phyloP scores from a whole-genome alignment of 2,113 vertebrate species.

The Pungitius pungitius region DNA sequence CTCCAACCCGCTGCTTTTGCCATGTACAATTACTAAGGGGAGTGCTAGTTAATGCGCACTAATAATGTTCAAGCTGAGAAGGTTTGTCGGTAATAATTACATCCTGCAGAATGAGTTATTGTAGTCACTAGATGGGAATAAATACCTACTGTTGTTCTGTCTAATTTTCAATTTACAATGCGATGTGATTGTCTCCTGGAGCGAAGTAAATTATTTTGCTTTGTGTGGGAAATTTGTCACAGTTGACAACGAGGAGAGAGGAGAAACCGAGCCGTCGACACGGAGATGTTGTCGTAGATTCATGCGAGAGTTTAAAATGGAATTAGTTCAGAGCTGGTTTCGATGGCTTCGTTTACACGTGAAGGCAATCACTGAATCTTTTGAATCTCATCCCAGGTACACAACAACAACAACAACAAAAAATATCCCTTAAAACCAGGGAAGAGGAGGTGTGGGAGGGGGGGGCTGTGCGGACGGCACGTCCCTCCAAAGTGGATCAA shows the following conservation, averaged over 20 bases:
- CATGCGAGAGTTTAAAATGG: slow-evolving; percentile 13
- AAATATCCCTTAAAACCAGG: slow-evolving; percentile 38
- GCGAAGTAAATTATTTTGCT: slow-evolving; percentile 64
- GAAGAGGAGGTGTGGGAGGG: not conserved
- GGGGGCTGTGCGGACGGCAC: slow-evolving; percentile 20
- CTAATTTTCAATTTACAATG: slow-evolving; percentile 69
- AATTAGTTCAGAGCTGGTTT: slow-evolving; percentile 1
- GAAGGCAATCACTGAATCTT: slow-evolving; percentile 30
- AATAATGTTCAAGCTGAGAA: slow-evolving; percentile 87
- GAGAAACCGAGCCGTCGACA: slow-evolving; percentile 20
- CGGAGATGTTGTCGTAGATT: slow-evolving; percentile 7
- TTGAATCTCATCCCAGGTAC: slow-evolving; percentile 56
- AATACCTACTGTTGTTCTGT: slow-evolving; percentile 72
- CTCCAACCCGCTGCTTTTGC: slow-evolving; percentile 82
- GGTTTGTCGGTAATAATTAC: slow-evolving; percentile 90
- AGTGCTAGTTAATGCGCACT: slow-evolving; percentile 86
- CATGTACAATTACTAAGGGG: slow-evolving; percentile 88
- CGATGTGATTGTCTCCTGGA: slow-evolving; percentile 50
- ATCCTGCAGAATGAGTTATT: slow-evolving; percentile 84
- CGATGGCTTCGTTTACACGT: slow-evolving; percentile 22
- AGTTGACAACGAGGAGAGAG: slow-evolving; percentile 45
- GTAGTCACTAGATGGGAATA: slow-evolving; percentile 74
- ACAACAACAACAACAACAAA: slow-evolving; percentile 49
- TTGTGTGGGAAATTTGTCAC: slow-evolving; percentile 55
- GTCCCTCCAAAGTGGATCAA: slow-evolving; percentile 79